These are phyloP conservation scores for Protosalanx chinensis DNA, from an alignment of 2,797 vertebrate genomes.

Conservation along the genomic window DNA sequence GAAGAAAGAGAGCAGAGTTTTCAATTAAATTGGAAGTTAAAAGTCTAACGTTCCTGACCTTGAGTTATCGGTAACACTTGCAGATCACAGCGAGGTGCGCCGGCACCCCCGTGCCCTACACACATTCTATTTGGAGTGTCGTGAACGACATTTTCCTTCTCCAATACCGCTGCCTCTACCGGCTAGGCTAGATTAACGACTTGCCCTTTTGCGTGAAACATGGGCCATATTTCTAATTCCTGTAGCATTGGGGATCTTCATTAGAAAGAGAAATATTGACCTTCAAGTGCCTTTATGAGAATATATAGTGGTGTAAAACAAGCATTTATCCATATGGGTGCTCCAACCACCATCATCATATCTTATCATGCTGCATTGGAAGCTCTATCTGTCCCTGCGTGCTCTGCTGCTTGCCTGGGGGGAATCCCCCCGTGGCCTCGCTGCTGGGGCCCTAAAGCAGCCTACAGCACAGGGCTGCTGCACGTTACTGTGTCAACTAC, in stretches of 20 bases:
- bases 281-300: slow-evolving; percentile 78
- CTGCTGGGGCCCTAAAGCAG: background rate
- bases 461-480: too few relatives aligned
- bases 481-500: too few relatives aligned
- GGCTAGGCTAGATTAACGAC: slow-evolving; percentile 79
- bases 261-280: slow-evolving; percentile 81
- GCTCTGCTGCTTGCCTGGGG: slow-evolving; percentile 21
- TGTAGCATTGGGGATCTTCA: slow-evolving; percentile 75
- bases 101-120: slow-evolving; percentile 59
- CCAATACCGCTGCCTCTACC: slow-evolving; percentile 62
- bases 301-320: slow-evolving; percentile 75
- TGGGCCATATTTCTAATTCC: slow-evolving; percentile 74
- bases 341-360: slow-evolving; percentile 63
- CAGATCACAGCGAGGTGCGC: slow-evolving; percentile 23
- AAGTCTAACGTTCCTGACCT: slow-evolving; percentile 9
- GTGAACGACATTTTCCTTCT: slow-evolving; percentile 68
- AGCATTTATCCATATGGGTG: slow-evolving; percentile 74
- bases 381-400: slow-evolving; percentile 25
- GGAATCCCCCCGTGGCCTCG: background rate
- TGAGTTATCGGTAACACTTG: background rate
- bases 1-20: background rate
- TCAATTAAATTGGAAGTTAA: background rate
- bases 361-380: slow-evolving; percentile 44
- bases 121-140: slow-evolving; percentile 59
- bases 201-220: slow-evolving; percentile 76